A percentile compares a stretch with the other conserved stretches of the same genome.
phyloP scores from a whole-genome alignment of 1,140 invertebrate genomes.

The Habropoda laboriosa region DNA sequence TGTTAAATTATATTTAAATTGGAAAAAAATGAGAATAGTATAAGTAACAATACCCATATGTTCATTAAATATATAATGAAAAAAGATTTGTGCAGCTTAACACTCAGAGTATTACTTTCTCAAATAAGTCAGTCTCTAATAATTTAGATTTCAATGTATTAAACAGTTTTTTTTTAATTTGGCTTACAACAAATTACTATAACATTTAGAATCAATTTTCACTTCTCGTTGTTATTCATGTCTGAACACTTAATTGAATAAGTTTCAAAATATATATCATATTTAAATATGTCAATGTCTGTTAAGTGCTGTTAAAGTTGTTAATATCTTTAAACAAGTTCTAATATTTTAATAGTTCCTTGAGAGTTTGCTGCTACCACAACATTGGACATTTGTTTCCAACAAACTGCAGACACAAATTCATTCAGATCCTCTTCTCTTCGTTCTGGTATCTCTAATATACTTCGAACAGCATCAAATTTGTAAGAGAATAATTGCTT shows the following conservation, averaged over 20 bases:
- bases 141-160: conserved; percentile 38
- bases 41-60: conserved; percentile 41
- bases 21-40: conserved; percentile 27
- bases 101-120: conserved; percentile 39
- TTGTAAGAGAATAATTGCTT: conserved; percentile 94
- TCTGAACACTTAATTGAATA: conserved; percentile 35
- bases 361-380: conserved; percentile 97
- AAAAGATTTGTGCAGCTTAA: conserved; percentile 47
- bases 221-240: conserved; percentile 54
- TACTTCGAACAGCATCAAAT: conserved; percentile 92
- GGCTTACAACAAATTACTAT: conserved; percentile 39
- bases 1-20: conserved; percentile 52
- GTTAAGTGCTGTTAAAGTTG: background rate
- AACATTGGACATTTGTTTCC: conserved; percentile 93
- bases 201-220: conserved; percentile 62
- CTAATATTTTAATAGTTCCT: conserved; percentile 94
- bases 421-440: conserved; percentile 94
- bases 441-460: conserved; percentile 89
- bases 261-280: conserved; percentile 39
- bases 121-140: conserved; percentile 31
- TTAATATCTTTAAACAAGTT: conserved; percentile 84
- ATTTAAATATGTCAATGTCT: conserved; percentile 15
- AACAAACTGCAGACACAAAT: conserved; percentile 98
- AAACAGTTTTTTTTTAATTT: conserved; percentile 15
- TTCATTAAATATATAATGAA: conserved; percentile 43